These are phyloP conservation scores for Monopterus albus DNA, from an alignment of 2,113 vertebrate species.

Conservation along the genomic window DNA sequence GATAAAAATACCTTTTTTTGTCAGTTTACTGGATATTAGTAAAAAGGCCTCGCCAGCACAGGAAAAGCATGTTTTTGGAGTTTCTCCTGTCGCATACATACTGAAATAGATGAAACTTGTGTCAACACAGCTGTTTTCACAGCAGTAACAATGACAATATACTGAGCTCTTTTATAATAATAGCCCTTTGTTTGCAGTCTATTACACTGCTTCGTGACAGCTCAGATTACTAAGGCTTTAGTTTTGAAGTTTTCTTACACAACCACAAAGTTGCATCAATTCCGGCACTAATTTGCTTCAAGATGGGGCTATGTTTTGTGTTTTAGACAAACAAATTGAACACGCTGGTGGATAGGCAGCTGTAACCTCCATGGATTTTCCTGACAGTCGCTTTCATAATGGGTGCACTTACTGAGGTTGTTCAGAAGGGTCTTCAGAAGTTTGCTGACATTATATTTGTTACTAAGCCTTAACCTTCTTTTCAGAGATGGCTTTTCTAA, in stretches of 20 bases:
- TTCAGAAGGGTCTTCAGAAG: constrained; percentile 10
- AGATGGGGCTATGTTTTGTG: constrained; percentile 15
- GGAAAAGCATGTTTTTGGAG: not conserved
- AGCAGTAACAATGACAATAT: not conserved
- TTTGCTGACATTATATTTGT: constrained; percentile 1
- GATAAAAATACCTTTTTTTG: not conserved
- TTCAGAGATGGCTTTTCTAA: too few species aligned
- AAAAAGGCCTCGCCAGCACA: not conserved
- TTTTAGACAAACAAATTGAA: constrained; percentile 50
- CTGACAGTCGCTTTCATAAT: constrained; percentile 39
- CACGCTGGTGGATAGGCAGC: constrained; percentile 22
- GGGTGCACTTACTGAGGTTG: constrained; percentile 1
- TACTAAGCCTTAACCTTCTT: not conserved
- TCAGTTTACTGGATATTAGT: not conserved
- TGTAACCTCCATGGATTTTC: constrained; percentile 29
- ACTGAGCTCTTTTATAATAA: constrained; percentile 1
- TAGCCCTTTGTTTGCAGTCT: constrained; percentile 16
- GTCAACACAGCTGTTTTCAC: constrained; percentile 9
- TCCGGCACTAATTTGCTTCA: constrained; percentile 36
- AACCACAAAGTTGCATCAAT: constrained; percentile 33
- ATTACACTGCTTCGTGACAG: constrained; percentile 9
- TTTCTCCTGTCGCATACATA: not conserved
- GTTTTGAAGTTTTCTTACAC: constrained; percentile 13
- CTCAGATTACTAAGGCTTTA: constrained; percentile 15
- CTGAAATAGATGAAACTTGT: not conserved